Base-by-base conservation (phyloP, 2,797 vertebrate genomes). In the Sebastes trivittatus region DNA sequence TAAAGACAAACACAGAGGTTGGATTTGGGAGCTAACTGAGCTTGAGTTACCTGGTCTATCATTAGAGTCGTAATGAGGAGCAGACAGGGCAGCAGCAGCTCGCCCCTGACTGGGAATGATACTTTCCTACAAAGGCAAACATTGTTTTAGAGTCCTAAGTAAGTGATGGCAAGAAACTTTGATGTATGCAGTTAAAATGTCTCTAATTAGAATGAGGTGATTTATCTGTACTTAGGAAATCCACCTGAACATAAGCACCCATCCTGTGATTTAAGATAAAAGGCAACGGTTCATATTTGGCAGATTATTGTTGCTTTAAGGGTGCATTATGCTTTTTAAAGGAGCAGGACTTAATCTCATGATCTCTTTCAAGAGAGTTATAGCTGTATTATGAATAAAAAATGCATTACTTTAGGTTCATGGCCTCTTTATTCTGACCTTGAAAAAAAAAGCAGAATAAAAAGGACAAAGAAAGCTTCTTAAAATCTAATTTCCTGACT, bases 11-110 rank as follows among this genome's bases (percentile, higher is more conserved):
- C 54, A 34, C 14, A 25, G 38, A 62, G 20, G 38, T 16, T 62
- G n/a, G 32, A 59, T 74, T 74, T 55, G 13, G 30, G 64, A 64
- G 25, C 11, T 22, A 34, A 61, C 16, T 61, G 68, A 63, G 58
- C 71, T 74, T 59, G n/a, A 78, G 60, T 46, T 75, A 84, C 85
- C 86, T 87, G 84, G n/a, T 74, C 79, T 84, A 20, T 89, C 83
- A 88, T 87, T 84, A 79, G 71, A 34, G 70, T 58, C 20, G 56
- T 78, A 78, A 83, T 84, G 67, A 88, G 81, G 38, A 75, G 78
- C 75, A 81, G 59, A 64, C 75, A 16, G 77, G 52, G 55, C 81
- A 63, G 64, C 83, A 63, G 64, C 69, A n/a, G 49, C 49, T 59
- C 23, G 7, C 20, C 29, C 56, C 66, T 49, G n/a, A 66, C 30